phyloP scores from a whole-genome alignment of 1,140 invertebrate genomes.

The Hylyphantes graminicola region DNA sequence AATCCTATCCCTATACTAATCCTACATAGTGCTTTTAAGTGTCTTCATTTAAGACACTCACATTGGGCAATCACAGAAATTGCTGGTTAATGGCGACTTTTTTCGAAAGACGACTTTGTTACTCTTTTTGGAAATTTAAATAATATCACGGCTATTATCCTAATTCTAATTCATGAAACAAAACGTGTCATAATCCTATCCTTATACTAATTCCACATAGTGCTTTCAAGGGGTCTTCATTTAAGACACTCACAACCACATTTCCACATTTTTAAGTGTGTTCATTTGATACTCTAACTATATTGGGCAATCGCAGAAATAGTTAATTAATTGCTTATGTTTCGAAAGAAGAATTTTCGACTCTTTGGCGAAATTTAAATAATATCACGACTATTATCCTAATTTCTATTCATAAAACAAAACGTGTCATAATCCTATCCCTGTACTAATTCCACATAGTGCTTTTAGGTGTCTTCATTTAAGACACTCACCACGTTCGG shows the following conservation, averaged over 20 bases:
- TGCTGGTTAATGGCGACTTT: slow-evolving; percentile 32
- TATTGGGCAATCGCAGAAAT: too few species aligned
- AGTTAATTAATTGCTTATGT: too few species aligned
- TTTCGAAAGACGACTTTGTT: neutral
- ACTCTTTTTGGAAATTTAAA: neutral
- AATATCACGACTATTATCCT: too few species aligned
- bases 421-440: slow-evolving; percentile 15
- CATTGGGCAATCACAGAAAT: slow-evolving; percentile 41
- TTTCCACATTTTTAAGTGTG: too few species aligned
- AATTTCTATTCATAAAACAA: neutral
- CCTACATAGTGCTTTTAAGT: slow-evolving; percentile 41
- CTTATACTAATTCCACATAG: slow-evolving; percentile 40
- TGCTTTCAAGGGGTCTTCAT: slow-evolving; percentile 26
- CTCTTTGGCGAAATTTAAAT: too few species aligned
- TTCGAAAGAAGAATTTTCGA: too few species aligned
- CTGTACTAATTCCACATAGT: slow-evolving; percentile 46
- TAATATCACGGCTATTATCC: too few species aligned
- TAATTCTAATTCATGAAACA: too few species aligned
- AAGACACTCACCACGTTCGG: slow-evolving; percentile 34
- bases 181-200: slow-evolving; percentile 10
- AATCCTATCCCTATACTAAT: slow-evolving; percentile 18
- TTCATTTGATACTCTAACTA: too few species aligned
- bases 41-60: neutral
- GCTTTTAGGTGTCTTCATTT: slow-evolving; percentile 37
- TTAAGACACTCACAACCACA: too few species aligned